phyloP scores from a whole-genome alignment of 2,888 invertebrate genomes.

The Campoletis raptor region DNA sequence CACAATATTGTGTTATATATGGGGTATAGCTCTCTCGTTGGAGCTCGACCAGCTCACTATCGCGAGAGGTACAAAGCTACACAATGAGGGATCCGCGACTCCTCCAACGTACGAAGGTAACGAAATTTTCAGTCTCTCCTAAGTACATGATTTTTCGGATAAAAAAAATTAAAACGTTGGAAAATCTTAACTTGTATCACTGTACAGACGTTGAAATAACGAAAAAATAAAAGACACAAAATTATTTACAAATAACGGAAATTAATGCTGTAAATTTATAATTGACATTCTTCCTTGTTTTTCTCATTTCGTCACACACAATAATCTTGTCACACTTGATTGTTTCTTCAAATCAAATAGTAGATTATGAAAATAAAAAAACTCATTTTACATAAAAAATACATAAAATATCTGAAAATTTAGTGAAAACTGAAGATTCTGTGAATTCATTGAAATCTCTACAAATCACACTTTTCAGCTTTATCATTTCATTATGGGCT shows the following conservation, averaged over 20 bases:
- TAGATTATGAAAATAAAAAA: background rate
- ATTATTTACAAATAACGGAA: background rate
- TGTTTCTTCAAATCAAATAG: background rate
- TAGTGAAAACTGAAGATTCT: constrained; percentile 3
- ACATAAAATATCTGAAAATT: background rate
- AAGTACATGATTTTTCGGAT: constrained; percentile 25
- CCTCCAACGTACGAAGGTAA: constrained; percentile 84
- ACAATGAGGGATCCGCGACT: constrained; percentile 86
- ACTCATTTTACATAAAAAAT: background rate
- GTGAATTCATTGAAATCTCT: background rate
- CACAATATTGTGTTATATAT: constrained; percentile 85
- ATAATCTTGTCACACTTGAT: background rate
- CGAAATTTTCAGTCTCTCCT: constrained; percentile 62
- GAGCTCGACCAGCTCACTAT: constrained; percentile 88
- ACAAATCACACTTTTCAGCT: background rate
- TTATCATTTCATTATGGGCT: constrained; percentile 4
- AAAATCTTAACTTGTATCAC: background rate
- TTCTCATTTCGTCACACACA: background rate
- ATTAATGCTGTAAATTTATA: background rate
- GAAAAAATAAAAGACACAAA: background rate
- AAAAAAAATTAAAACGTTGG: background rate
- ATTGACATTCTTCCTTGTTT: background rate
- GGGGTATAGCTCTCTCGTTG: constrained; percentile 88
- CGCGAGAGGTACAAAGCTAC: constrained; percentile 88
- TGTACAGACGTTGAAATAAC: background rate